Percentiles rank a stretch among this genome's conserved stretches.
phyloP scores from a whole-genome alignment of 2,113 vertebrate genomes.

The Recurvirostra avosetta region DNA sequence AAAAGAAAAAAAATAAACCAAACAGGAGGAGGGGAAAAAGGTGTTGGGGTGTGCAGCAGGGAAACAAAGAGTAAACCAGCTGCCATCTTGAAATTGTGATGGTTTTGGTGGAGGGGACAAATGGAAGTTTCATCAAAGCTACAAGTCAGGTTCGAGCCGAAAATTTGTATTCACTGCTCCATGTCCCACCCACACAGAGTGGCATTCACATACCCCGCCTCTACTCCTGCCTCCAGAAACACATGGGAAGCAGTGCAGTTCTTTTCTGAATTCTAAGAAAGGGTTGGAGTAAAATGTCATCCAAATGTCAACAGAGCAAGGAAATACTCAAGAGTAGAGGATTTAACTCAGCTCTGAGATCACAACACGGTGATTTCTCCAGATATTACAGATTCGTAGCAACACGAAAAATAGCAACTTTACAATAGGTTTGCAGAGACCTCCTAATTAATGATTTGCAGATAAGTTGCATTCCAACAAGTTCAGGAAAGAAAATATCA shows the following conservation, averaged over 20 bases:
- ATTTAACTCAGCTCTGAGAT: neutral
- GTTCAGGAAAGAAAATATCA: neutral
- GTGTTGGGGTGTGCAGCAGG: neutral
- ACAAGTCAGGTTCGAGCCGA: neutral
- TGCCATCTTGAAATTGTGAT: neutral
- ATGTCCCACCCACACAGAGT: neutral
- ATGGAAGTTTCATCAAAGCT: neutral
- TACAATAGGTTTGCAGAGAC: neutral
- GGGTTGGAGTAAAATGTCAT: neutral
- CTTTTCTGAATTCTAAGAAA: neutral
- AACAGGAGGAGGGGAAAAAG: neutral
- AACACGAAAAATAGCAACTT: neutral
- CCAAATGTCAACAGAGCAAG: neutral
- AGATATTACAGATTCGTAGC: neutral
- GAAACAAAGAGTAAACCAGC: neutral
- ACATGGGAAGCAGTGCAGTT: neutral
- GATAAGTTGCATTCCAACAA: neutral
- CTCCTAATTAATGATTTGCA: neutral
- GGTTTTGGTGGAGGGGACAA: neutral
- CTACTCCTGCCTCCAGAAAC: neutral
- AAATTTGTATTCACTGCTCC: neutral
- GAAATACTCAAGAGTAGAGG: neutral
- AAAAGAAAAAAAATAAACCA: neutral
- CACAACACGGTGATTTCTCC: accelerated
- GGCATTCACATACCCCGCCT: neutral